Conservation (phyloP, 2,888 invertebrate species). For the Apamea anceps region DNA sequence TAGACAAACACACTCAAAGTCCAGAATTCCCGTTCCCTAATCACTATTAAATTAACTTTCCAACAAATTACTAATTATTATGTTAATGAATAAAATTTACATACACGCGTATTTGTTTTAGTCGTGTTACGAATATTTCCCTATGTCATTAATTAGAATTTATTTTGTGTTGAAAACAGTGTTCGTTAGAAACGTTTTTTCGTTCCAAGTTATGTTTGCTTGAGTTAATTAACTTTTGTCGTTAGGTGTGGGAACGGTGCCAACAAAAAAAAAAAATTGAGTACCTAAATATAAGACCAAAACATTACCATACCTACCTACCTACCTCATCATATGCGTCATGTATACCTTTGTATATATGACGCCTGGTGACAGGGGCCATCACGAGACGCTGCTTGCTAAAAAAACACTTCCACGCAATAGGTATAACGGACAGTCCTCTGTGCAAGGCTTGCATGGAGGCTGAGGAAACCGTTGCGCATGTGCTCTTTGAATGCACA, state of each 20-base stretch:
- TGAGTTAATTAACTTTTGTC: constrained; percentile 39
- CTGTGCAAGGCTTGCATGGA: too few species aligned
- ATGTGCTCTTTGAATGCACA: too few species aligned
- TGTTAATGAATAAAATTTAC: constrained; percentile 54
- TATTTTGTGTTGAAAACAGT: constrained; percentile 53
- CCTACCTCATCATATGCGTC: too few species aligned
- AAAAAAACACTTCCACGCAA: too few species aligned
- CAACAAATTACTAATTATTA: constrained; percentile 61
- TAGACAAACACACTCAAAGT: constrained; percentile 37
- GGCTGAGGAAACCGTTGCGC: too few species aligned
- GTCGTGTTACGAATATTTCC: constrained; percentile 43
- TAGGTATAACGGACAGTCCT: too few species aligned
- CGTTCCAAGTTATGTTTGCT: constrained; percentile 45
- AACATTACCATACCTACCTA: too few species aligned
- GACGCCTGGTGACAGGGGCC: too few species aligned
- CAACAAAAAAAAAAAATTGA: not conserved
- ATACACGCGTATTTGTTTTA: constrained; percentile 53
- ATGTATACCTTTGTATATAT: too few species aligned
- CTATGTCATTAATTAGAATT: constrained; percentile 56
- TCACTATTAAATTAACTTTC: constrained; percentile 53
- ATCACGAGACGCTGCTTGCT: too few species aligned
- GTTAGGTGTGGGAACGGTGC: not conserved
- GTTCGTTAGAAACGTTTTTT: constrained; percentile 39
- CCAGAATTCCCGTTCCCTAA: constrained; percentile 43
- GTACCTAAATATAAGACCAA: too few species aligned